Conservation (phyloP, 2,797 vertebrate species). For the Hydrolagus colliei region DNA sequence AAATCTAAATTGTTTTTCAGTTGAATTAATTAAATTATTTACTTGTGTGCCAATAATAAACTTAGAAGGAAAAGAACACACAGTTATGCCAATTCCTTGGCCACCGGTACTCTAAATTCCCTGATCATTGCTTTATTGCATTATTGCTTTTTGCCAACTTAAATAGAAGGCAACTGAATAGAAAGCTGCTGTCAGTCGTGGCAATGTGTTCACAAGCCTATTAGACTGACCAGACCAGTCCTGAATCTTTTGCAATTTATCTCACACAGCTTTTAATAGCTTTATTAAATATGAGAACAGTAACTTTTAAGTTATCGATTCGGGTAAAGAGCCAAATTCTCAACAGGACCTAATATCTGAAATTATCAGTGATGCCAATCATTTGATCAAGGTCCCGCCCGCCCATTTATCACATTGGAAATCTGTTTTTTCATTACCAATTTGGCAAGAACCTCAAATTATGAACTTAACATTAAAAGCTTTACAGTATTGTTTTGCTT, state of each 20-base stretch:
- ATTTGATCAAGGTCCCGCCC: too few relatives aligned
- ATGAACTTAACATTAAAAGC: too few relatives aligned
- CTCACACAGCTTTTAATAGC: background rate
- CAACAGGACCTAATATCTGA: too few relatives aligned
- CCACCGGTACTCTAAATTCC: background rate
- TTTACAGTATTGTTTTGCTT: too few relatives aligned
- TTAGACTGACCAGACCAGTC: background rate
- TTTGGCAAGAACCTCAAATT: too few relatives aligned
- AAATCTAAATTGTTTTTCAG: background rate
- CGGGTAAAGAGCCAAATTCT: too few relatives aligned
- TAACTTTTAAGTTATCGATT: background rate
- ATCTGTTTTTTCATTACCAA: too few relatives aligned
- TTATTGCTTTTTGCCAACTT: too few relatives aligned
- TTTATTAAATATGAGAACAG: background rate
- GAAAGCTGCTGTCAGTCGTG: background rate
- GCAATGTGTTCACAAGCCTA: background rate
- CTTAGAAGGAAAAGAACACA: background rate
- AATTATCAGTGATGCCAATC: too few relatives aligned
- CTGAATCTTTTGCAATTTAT: background rate
- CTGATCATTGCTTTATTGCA: background rate
- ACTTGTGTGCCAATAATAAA: background rate
- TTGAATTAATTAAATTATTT: background rate
- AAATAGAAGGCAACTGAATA: background rate
- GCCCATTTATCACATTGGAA: too few relatives aligned
- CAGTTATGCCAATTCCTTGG: background rate